These are phyloP conservation scores for Zaprionus tsacasi DNA, from an alignment of 1,140 invertebrate genomes.

Conservation along the genomic window DNA sequence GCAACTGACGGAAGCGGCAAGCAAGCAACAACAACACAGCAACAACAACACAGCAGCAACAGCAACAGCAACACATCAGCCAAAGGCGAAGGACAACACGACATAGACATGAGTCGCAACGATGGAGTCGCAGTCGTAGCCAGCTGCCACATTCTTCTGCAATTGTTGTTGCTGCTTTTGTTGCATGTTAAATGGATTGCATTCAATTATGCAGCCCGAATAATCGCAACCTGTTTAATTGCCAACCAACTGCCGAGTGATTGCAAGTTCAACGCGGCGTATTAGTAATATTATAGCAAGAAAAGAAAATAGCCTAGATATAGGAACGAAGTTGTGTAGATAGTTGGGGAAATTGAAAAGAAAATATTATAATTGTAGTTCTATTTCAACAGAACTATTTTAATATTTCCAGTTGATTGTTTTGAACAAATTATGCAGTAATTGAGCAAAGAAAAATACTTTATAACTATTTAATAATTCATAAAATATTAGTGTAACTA, in stretches of 20 bases:
- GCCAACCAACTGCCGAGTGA: not conserved
- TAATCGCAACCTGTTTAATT: not conserved
- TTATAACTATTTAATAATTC: no score
- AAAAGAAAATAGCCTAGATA: no score
- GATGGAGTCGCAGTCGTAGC: conserved; percentile 12
- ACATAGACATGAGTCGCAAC: not conserved
- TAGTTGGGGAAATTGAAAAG: no score
- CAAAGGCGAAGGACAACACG: conserved; percentile 24
- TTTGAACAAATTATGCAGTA: no score
- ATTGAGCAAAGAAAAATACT: no score
- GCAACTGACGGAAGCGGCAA: conserved; percentile 45
- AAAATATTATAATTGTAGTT: no score
- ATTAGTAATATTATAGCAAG: conserved; percentile 7
- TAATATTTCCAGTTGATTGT: no score
- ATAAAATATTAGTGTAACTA: no score
- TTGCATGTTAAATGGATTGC: conserved; percentile 19
- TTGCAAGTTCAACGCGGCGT: conserved; percentile 14
- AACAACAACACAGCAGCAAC: conserved; percentile 6
- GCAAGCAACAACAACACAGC: conserved; percentile 3
- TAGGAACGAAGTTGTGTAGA: no score
- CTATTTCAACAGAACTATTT: no score
- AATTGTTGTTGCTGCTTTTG: not conserved
- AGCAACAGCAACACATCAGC: conserved; percentile 12
- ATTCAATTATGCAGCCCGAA: conserved; percentile 19
- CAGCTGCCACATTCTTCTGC: conserved; percentile 2